These are phyloP conservation scores for Rhizoglyphus robini DNA, from an alignment of 1,140 invertebrate species.

Conservation along the genomic window DNA sequence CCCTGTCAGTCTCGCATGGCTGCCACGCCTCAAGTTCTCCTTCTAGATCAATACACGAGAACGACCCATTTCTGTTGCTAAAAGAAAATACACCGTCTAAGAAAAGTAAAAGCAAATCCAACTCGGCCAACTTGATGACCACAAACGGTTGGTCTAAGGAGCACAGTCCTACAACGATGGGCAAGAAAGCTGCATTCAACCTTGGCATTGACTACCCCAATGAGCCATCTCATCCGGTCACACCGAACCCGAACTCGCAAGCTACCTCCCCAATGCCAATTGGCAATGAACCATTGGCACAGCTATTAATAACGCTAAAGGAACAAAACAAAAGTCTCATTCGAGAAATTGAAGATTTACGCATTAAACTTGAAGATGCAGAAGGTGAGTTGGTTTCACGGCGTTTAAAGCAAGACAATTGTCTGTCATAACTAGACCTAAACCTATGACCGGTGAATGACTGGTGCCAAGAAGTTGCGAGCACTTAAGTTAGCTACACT, in stretches of 20 bases:
- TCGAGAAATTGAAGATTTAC: conserved; percentile 51
- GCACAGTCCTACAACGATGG: not conserved
- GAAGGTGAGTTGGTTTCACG: conserved; percentile 34
- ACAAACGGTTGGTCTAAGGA: not conserved
- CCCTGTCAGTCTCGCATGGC: too few relatives aligned
- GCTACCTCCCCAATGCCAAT: not conserved
- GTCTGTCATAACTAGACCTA: too few relatives aligned
- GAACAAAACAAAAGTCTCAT: conserved; percentile 52
- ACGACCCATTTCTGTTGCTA: not conserved
- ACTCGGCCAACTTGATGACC: not conserved
- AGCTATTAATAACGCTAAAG: conserved; percentile 42
- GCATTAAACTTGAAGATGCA: conserved; percentile 53
- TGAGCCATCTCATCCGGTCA: too few relatives aligned
- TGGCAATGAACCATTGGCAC: conserved; percentile 23
- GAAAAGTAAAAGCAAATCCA: not conserved
- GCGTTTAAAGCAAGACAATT: too few relatives aligned
- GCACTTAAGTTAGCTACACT: too few relatives aligned
- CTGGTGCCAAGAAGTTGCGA: too few relatives aligned
- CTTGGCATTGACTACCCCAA: not conserved
- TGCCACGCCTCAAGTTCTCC: not conserved
- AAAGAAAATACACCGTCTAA: not conserved
- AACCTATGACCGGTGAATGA: too few relatives aligned
- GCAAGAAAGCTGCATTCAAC: not conserved
- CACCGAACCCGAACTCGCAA: not conserved
- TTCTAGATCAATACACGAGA: not conserved